Percentiles rank a stretch among this genome's conserved stretches.
These are phyloP conservation scores for Pheosia gnoma DNA, from an alignment of 2,888 invertebrate species.

Conservation along the genomic window DNA sequence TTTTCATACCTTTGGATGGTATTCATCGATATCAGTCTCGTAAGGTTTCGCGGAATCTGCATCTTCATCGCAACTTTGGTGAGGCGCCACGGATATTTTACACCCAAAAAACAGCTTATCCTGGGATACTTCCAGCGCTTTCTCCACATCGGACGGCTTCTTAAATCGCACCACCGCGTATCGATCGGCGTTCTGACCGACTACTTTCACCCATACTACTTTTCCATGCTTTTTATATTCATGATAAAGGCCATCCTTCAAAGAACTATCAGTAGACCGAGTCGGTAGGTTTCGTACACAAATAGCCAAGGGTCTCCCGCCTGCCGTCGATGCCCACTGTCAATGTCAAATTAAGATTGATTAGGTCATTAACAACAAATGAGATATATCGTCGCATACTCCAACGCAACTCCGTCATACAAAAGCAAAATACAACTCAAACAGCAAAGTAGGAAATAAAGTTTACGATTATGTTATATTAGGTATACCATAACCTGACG, in stretches of 20 bases:
- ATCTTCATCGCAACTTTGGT: conserved; percentile 95
- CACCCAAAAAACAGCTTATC: conserved; percentile 98
- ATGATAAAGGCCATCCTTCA: conserved; percentile 98
- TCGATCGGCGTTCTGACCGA: conserved; percentile 95
- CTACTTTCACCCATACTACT: conserved; percentile 97
- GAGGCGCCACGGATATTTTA: conserved; percentile 97
- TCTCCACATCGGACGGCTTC: conserved; percentile 98
- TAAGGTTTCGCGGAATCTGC: conserved; percentile 94
- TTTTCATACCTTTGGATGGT: conserved; percentile 90
- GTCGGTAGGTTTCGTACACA: conserved; percentile 96
- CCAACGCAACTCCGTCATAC: too few relatives aligned
- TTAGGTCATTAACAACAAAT: not conserved
- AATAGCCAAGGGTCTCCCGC: conserved; percentile 91
- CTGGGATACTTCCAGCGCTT: conserved; percentile 97
- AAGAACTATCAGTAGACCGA: conserved; percentile 95
- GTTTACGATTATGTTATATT: too few relatives aligned
- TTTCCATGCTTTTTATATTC: conserved; percentile 99
- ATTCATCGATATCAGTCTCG: conserved; percentile 98
- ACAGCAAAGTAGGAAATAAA: too few relatives aligned
- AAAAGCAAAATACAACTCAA: too few relatives aligned
- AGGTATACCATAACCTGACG: too few relatives aligned
- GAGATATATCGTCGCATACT: not conserved
- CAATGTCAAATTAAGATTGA: conserved; percentile 28
- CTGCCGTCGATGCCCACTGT: conserved; percentile 87
- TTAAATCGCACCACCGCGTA: conserved; percentile 97